A percentile compares a stretch with the other conserved stretches of the same genome.
These are phyloP conservation scores for Hyla sarda DNA, from an alignment of 2,113 vertebrate species.

Conservation along the genomic window DNA sequence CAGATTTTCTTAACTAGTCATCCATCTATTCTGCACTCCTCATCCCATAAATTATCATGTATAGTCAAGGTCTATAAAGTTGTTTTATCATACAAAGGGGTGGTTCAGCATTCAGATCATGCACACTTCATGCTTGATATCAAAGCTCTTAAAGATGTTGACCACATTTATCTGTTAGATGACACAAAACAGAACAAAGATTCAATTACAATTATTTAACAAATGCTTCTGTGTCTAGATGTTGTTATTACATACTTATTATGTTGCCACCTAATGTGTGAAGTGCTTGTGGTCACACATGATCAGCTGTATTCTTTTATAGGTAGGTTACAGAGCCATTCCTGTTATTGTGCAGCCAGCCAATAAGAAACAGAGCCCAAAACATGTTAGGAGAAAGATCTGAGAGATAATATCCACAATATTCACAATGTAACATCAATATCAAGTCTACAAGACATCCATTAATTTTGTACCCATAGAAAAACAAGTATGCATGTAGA, in stretches of 20 bases:
- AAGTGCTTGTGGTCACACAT: not conserved
- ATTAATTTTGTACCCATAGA: too few relatives aligned
- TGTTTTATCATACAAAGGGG: not conserved
- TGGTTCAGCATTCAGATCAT: not conserved
- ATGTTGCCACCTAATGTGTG: not conserved
- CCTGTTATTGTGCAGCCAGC: too few relatives aligned
- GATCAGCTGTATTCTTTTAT: not conserved
- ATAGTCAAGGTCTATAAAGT: conserved; percentile 27
- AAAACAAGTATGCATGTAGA: too few relatives aligned
- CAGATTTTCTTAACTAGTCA: conserved; percentile 19
- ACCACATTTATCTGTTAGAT: not conserved
- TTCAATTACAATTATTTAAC: too few relatives aligned
- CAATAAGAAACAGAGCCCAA: too few relatives aligned
- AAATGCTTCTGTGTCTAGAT: not conserved
- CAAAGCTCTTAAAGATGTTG: not conserved
- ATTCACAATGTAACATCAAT: too few relatives aligned
- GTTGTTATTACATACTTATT: not conserved
- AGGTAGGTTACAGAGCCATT: too few relatives aligned
- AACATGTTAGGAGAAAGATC: too few relatives aligned
- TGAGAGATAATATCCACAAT: too few relatives aligned
- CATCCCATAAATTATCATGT: conserved; percentile 41
- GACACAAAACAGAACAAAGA: too few relatives aligned
- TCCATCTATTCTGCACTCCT: not conserved
- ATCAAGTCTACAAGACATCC: too few relatives aligned
- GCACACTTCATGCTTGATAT: not conserved